phyloP scores from a whole-genome alignment of 2,113 vertebrate genomes.

The Meles meles region DNA sequence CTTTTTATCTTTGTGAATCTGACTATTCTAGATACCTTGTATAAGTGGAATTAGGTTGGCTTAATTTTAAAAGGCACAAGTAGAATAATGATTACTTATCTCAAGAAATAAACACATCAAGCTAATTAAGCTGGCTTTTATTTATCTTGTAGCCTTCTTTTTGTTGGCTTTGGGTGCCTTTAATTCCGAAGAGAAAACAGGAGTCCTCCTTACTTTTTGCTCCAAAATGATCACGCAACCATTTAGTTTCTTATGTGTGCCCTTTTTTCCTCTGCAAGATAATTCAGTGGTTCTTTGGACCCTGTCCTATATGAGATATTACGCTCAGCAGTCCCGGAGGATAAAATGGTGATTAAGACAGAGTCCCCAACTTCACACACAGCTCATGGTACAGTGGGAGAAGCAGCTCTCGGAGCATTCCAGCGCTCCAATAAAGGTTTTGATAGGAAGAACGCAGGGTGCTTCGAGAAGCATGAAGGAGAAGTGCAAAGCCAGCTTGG shows the following conservation, averaged over 20 bases:
- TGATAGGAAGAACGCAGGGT: not conserved
- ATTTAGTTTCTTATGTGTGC: not conserved
- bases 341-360: not conserved
- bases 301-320: not conserved
- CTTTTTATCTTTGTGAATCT: not conserved
- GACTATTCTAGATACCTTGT: not conserved
- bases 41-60: not conserved
- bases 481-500: not conserved
- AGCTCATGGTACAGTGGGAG: not conserved
- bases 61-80: constrained; percentile 10
- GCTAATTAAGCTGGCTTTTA: not conserved
- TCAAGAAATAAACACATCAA: not conserved
- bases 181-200: not conserved
- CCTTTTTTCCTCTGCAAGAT: not conserved
- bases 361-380: not conserved
- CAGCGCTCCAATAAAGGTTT: not conserved
- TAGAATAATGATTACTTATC: not conserved
- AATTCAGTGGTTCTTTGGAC: not conserved
- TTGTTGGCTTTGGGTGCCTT: not conserved
- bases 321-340: not conserved
- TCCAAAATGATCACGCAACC: not conserved
- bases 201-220: not conserved
- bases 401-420: not conserved
- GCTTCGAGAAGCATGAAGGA: not conserved
- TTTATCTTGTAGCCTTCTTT: not conserved